Evolutionary conservation across 2,888 invertebrate species (phyloP).

Genomic region (Latheticus oryzae): DNA sequence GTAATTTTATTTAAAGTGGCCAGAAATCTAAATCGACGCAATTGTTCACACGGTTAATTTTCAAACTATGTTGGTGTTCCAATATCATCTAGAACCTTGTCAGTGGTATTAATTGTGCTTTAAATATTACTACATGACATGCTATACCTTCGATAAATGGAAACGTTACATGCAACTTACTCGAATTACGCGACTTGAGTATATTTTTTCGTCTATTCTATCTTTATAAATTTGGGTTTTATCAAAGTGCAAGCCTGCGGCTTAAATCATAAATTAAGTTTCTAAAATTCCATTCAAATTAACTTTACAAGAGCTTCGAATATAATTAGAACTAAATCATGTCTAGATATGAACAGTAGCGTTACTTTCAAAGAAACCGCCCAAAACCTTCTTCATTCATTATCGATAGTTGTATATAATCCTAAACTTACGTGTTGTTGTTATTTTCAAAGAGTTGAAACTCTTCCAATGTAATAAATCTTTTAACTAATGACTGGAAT

Average conservation of each 20-base stretch:
- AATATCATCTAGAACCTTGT: constrained; percentile 20
- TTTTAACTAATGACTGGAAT: constrained; percentile 35
- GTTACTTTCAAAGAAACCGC: constrained; percentile 16
- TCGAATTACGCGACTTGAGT: too few species aligned
- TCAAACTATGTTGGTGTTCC: too few species aligned
- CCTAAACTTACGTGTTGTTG: too few species aligned
- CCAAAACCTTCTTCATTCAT: constrained; percentile 30
- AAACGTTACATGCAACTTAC: too few species aligned
- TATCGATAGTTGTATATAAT: constrained; percentile 19
- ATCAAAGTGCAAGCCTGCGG: constrained; percentile 30
- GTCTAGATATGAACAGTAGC: constrained; percentile 36
- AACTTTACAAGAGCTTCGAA: constrained; percentile 38
- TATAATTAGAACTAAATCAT: constrained; percentile 38
- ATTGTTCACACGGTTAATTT: constrained; percentile 30
- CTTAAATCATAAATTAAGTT: constrained; percentile 29
- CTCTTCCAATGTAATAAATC: constrained; percentile 36
- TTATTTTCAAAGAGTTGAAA: too few species aligned
- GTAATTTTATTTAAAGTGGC: constrained; percentile 47
- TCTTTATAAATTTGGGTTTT: too few species aligned
- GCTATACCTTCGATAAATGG: too few species aligned
- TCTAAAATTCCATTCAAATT: constrained; percentile 43
- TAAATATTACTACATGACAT: constrained; percentile 58
- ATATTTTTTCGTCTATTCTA: too few species aligned
- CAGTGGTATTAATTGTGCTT: constrained; percentile 54
- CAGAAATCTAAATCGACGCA: constrained; percentile 31